phyloP scores from a whole-genome alignment of 2,888 invertebrate species.

The Cephonodes hylas region DNA sequence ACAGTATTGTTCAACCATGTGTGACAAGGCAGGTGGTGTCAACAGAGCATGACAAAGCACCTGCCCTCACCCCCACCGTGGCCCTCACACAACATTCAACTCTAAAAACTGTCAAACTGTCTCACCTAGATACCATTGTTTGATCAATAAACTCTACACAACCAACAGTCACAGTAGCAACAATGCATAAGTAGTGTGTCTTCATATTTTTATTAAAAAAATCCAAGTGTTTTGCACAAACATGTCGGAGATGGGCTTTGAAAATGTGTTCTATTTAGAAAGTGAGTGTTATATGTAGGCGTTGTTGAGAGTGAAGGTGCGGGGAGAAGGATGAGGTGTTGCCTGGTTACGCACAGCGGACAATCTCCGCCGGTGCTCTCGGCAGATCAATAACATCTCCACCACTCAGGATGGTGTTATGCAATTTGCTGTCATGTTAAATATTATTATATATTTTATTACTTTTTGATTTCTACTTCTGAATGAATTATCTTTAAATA shows the following conservation, averaged over 20 bases:
- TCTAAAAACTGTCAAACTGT: slow-evolving; percentile 40
- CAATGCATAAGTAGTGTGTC: slow-evolving; percentile 56
- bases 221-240: slow-evolving; percentile 39
- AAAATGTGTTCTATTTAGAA: slow-evolving; percentile 78
- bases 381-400: slow-evolving; percentile 77
- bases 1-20: slow-evolving; percentile 59
- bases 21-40: slow-evolving; percentile 68
- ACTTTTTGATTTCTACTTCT: neutral
- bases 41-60: slow-evolving; percentile 63
- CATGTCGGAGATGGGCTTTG: slow-evolving; percentile 78
- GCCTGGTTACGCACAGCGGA: slow-evolving; percentile 70
- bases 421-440: slow-evolving; percentile 47
- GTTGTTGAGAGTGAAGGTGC: slow-evolving; percentile 51
- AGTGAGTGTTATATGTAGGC: slow-evolving; percentile 68
- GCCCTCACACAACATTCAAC: slow-evolving; percentile 43
- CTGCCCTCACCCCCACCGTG: slow-evolving; percentile 62
- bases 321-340: slow-evolving; percentile 75
- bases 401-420: slow-evolving; percentile 68
- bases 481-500: too few species aligned
- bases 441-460: neutral
- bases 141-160: slow-evolving; percentile 67
- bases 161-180: slow-evolving; percentile 52
- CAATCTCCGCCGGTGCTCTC: slow-evolving; percentile 57
- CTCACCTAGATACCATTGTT: slow-evolving; percentile 69
- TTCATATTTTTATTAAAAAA: slow-evolving; percentile 36